phyloP scores from a whole-genome alignment of 1,140 invertebrate genomes.

The Glossosoma conforme region DNA sequence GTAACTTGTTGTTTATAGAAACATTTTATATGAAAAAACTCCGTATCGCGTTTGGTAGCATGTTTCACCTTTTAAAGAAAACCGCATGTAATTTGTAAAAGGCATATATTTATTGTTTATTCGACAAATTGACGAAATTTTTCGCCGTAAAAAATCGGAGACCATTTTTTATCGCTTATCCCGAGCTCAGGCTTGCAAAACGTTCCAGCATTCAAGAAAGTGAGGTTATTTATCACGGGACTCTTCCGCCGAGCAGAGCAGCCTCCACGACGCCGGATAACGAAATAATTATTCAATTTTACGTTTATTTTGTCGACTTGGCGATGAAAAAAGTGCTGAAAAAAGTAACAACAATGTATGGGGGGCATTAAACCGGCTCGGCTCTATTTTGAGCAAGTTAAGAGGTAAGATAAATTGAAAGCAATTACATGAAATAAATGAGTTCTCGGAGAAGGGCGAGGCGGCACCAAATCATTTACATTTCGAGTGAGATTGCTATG shows the following conservation, averaged over 20 bases:
- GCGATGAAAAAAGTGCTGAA: slow-evolving; percentile 14
- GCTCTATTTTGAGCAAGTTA: slow-evolving; percentile 24
- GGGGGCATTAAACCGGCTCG: slow-evolving; percentile 15
- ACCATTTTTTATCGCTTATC: no score
- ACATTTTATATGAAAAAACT: no score
- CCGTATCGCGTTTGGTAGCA: no score
- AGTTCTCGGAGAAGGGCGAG: slow-evolving; percentile 6
- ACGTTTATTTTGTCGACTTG: slow-evolving; percentile 18
- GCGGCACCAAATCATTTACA: slow-evolving; percentile 28
- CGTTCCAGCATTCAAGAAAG: slow-evolving; percentile 17
- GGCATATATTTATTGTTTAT: no score
- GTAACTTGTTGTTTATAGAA: no score
- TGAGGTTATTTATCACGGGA: slow-evolving; percentile 21
- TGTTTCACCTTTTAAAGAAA: no score
- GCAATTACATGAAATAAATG: slow-evolving; percentile 32
- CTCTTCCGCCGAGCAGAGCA: no score
- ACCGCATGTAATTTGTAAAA: no score
- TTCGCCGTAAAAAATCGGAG: no score
- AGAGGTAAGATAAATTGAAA: slow-evolving; percentile 32
- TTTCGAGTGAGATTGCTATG: slow-evolving; percentile 25
- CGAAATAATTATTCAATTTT: slow-evolving; percentile 30
- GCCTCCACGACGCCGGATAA: slow-evolving; percentile 13
- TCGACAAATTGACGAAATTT: no score
- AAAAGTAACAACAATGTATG: slow-evolving; percentile 22
- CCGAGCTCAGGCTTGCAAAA: no score